Evolutionary conservation across 2,113 vertebrate species (phyloP).

Genomic region (Pipra filicauda): DNA sequence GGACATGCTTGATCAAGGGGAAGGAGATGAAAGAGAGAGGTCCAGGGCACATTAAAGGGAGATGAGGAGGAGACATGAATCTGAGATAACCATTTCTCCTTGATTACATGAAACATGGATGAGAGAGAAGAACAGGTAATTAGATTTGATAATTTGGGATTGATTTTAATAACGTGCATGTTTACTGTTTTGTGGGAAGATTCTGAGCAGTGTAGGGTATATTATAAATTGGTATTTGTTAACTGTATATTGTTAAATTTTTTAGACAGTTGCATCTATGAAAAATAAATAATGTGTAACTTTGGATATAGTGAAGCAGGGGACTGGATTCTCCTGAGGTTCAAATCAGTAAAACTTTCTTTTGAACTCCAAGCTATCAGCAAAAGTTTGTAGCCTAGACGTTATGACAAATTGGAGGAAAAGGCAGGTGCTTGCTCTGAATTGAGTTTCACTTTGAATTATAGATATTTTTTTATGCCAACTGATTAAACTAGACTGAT

Average conservation of each 20-base stretch:
- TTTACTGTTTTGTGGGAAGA: neutral
- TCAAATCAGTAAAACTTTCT: neutral
- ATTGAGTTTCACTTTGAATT: neutral
- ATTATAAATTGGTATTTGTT: neutral
- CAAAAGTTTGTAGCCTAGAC: neutral
- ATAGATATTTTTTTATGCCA: neutral
- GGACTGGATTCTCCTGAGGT: neutral
- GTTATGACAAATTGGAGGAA: neutral
- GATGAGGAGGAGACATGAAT: neutral
- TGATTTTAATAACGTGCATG: neutral
- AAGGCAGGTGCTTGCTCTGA: neutral
- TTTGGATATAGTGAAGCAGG: neutral
- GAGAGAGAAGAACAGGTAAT: neutral
- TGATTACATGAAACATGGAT: neutral
- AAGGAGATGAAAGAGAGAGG: neutral
- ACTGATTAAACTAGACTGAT: neutral
- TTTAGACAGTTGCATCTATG: neutral
- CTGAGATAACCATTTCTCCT: neutral
- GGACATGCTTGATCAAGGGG: neutral
- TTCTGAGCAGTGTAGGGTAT: neutral
- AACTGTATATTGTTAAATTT: neutral
- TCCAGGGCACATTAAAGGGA: neutral
- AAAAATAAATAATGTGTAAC: neutral
- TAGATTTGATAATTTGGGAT: neutral
- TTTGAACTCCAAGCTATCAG: neutral